phyloP scores from a whole-genome alignment of 2,113 vertebrate species.

The Periophthalmodon schlosseri region DNA sequence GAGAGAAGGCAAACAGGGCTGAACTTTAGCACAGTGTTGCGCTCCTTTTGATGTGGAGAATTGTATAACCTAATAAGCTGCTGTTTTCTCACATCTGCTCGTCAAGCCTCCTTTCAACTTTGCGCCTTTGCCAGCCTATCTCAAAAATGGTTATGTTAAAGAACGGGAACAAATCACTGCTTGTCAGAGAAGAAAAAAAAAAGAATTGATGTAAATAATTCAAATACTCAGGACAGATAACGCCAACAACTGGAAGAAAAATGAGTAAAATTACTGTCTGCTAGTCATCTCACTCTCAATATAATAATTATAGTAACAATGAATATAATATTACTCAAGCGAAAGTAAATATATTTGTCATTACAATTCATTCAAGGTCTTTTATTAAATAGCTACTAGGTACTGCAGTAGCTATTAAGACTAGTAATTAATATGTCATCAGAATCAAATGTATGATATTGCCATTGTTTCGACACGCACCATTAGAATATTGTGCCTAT shows the following conservation, averaged over 20 bases:
- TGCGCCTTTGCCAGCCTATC: slow-evolving; percentile 55
- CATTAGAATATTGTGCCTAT: too few relatives aligned
- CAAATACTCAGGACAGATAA: background rate
- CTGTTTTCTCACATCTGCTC: slow-evolving; percentile 77
- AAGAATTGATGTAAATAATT: background rate
- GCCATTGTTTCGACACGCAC: too few relatives aligned
- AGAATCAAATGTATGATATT: too few relatives aligned
- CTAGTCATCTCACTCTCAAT: background rate
- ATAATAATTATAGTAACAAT: too few relatives aligned
- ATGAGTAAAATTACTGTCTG: background rate
- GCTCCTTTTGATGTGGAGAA: slow-evolving; percentile 64
- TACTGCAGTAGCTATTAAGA: too few relatives aligned
- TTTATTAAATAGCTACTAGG: too few relatives aligned
- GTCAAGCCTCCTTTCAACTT: slow-evolving; percentile 72
- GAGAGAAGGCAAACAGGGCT: slow-evolving; percentile 51
- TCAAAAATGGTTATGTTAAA: slow-evolving; percentile 48
- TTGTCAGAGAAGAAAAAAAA: background rate
- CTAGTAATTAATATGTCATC: too few relatives aligned
- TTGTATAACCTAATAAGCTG: slow-evolving; percentile 78
- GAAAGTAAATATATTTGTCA: too few relatives aligned
- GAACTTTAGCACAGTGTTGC: slow-evolving; percentile 62
- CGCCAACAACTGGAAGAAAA: background rate
- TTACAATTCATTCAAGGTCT: too few relatives aligned
- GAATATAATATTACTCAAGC: too few relatives aligned
- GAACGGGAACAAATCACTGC: slow-evolving; percentile 8